Base-by-base conservation (phyloP, 2,113 vertebrate genomes). In the Trematomus loennbergii region DNA sequence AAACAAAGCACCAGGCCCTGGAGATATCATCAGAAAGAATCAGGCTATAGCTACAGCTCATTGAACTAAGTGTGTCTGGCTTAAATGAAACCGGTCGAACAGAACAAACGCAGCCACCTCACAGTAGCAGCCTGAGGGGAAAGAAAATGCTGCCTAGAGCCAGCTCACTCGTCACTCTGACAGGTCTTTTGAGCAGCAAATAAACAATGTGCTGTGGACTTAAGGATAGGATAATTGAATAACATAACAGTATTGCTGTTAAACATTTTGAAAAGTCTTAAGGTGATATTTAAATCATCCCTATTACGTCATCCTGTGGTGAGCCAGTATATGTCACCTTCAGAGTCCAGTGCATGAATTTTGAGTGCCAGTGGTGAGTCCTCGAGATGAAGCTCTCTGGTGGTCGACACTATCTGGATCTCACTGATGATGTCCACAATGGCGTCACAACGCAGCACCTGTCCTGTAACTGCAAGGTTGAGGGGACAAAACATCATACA, bases 341-440 rank as follows among this genome's bases (percentile, higher is more conserved):
- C 98, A 0, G 97, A 97, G 91, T 99, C 98, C 85, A 98, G 92
- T 18, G 98, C 97, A 33, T 97, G 94, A 81, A 99, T 97, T 91
- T 93, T 97, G 72, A 99, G 95, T 65, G 95, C 94, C 83, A 99
- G 92, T 0, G 98, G 98, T 0, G 97, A 98, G 86, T 99, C 97
- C 87, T 99, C 98, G 5, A 99, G 95, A 78, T 98, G 97, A 0
- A 99, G 96, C 79, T 99, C 98, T 7, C 97, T 95, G 9, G 97
- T 99, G 10, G 98, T 99, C 25, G 98, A 99, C 57, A 97, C 96
- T 0, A 99, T 95, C 82, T 97, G 96, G 76, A 99, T 97, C 61
- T 91, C 96, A 1, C 93, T 96, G 87, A 99, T 98, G 55, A 97
- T 87, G 85, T 99, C 98, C 0, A 99, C 96, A 0, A 99, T 99